These are phyloP conservation scores for Noturus placidus DNA, from an alignment of 2,113 vertebrate species.

Conservation along the genomic window DNA sequence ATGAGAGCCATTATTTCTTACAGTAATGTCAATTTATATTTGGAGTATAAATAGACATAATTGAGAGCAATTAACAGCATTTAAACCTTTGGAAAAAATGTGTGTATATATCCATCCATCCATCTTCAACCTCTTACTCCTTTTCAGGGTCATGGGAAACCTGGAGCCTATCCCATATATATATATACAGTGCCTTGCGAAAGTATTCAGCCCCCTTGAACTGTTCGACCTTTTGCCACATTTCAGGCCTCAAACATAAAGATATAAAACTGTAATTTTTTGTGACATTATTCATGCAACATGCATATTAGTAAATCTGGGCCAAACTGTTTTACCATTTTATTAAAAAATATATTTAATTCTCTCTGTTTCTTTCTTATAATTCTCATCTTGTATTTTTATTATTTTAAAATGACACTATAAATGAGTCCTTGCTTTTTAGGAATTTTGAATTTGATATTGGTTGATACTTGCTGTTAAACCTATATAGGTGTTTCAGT, in stretches of 20 bases:
- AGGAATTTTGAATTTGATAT: background rate
- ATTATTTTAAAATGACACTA: background rate
- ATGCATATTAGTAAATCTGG: background rate
- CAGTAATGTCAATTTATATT: background rate
- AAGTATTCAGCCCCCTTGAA: no score
- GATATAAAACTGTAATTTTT: no score
- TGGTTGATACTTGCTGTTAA: background rate
- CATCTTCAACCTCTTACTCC: no score
- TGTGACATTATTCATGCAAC: no score
- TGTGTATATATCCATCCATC: no score
- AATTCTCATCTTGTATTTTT: background rate
- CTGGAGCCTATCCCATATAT: no score
- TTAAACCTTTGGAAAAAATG: background rate
- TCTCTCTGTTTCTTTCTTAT: background rate
- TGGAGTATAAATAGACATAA: background rate
- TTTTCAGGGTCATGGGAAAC: no score
- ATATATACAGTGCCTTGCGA: no score
- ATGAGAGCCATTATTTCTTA: slow-evolving; percentile 5
- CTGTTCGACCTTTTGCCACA: no score
- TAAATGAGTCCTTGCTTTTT: background rate
- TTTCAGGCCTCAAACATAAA: no score
- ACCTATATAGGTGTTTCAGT: background rate
- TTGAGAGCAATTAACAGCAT: background rate
- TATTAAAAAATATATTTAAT: background rate
- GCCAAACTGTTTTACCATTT: background rate